Base-by-base conservation (phyloP, 2,113 vertebrate genomes). In the Pitta sordida region DNA sequence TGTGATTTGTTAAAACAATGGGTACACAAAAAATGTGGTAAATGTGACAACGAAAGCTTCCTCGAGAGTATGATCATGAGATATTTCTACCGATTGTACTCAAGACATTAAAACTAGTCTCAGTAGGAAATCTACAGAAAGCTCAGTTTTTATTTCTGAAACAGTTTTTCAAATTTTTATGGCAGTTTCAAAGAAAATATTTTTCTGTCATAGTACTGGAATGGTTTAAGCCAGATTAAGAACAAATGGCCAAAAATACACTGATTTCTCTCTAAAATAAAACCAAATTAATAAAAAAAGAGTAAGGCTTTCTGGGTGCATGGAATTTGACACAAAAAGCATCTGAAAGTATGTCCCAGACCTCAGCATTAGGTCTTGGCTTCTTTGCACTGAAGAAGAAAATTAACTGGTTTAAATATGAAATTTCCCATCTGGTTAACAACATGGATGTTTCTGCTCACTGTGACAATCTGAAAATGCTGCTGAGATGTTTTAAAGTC, bases 401-500 rank as follows among this genome's bases (percentile, higher is more conserved):
- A 94, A 94, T 81, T 78, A 94, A 87, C 64, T 32, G 7, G 41
- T 94, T 91, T 91, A 52, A 88, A 93, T 69, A 87, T 79, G 64
- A 94, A 92, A 80, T 91, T 92, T 91, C 81, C 88, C 83, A 91
- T 83, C 94, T 89, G 82, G 85, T 56, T 82, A 75, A 83, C 75
- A 62, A 93, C 70, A 46, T 90, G 87, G 80, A 84, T 79, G 75
- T 93, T 93, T 88, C 93, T 89, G 79, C 82, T 96, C 91, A 83
- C 55, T 26, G 26, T 88, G 76, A 92, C 73, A 92, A 88, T 92
- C 95, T 91, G 41, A 91, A 94, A 94, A 93, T 4, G 29, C 91
- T 89, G 86, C 93, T 76, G 90, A 93, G 91, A 86, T 73, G 85
- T 90, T 96, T 90, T 77, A 92, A 96, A 95, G 78, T 90, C 88